phyloP scores from a whole-genome alignment of 2,888 invertebrate species.

The Pyrochroa serraticornis region DNA sequence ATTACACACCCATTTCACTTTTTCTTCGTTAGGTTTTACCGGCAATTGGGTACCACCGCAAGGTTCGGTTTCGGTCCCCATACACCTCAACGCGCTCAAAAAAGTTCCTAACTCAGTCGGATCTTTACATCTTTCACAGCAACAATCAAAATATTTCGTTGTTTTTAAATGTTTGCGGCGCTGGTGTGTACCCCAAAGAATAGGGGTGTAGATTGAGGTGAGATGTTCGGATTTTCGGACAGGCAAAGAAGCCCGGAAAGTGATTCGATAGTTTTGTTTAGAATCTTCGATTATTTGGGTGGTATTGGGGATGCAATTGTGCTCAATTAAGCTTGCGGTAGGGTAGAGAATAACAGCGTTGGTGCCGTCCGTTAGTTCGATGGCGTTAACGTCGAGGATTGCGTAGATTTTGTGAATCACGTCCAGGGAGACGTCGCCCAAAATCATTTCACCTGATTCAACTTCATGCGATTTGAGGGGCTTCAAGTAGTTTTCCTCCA shows the following conservation, averaged over 20 bases:
- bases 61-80: conserved; percentile 62
- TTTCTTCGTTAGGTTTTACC: conserved; percentile 65
- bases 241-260: conserved; percentile 68
- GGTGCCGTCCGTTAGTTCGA: conserved; percentile 71
- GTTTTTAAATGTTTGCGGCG: conserved; percentile 65
- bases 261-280: conserved; percentile 64
- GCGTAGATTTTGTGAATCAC: conserved; percentile 74
- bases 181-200: conserved; percentile 71
- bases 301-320: conserved; percentile 76
- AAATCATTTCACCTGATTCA: conserved; percentile 53
- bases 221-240: conserved; percentile 71
- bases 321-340: conserved; percentile 71
- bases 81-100: conserved; percentile 70
- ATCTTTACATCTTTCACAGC: conserved; percentile 71
- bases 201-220: conserved; percentile 73
- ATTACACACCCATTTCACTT: conserved; percentile 70
- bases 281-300: conserved; percentile 69
- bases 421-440: conserved; percentile 59
- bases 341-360: conserved; percentile 64
- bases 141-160: conserved; percentile 73
- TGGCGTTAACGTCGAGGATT: conserved; percentile 77
- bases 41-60: conserved; percentile 75
- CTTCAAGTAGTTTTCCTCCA: conserved; percentile 64
- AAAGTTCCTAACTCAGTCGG: conserved; percentile 68
- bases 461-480: conserved; percentile 57